phyloP scores from a whole-genome alignment of 2,797 vertebrate genomes.

The Rhinella marina region DNA sequence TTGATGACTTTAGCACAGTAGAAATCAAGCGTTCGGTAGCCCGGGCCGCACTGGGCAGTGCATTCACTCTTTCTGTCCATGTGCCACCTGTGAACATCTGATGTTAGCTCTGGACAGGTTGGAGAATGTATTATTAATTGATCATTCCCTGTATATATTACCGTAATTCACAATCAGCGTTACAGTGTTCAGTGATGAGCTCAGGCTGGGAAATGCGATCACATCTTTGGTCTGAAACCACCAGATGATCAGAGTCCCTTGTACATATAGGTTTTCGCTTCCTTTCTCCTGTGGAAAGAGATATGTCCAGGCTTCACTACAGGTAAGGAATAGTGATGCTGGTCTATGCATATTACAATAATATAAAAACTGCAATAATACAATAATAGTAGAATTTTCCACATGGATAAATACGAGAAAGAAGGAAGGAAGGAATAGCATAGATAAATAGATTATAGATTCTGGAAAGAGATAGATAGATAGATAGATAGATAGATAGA shows the following conservation, averaged over 20 bases:
- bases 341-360: background rate
- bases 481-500: background rate
- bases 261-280: constrained; percentile 90
- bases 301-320: background rate
- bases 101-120: background rate
- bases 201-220: constrained; percentile 82
- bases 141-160: constrained; percentile 64
- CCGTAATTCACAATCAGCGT: constrained; percentile 95
- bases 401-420: background rate
- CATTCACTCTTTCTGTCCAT: constrained; percentile 90
- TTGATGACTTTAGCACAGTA: constrained; percentile 88
- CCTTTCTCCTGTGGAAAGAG: constrained; percentile 80
- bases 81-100: constrained; percentile 83
- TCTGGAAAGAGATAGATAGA: background rate
- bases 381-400: background rate
- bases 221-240: constrained; percentile 96
- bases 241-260: constrained; percentile 89
- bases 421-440: too few relatives aligned
- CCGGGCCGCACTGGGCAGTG: constrained; percentile 87
- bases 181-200: constrained; percentile 85
- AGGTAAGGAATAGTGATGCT: background rate
- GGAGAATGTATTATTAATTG: background rate
- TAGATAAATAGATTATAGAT: too few relatives aligned
- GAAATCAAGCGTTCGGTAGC: constrained; percentile 89
- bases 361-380: background rate